Conservation (phyloP, 2,797 vertebrate species). For the Catharus ustulatus region DNA sequence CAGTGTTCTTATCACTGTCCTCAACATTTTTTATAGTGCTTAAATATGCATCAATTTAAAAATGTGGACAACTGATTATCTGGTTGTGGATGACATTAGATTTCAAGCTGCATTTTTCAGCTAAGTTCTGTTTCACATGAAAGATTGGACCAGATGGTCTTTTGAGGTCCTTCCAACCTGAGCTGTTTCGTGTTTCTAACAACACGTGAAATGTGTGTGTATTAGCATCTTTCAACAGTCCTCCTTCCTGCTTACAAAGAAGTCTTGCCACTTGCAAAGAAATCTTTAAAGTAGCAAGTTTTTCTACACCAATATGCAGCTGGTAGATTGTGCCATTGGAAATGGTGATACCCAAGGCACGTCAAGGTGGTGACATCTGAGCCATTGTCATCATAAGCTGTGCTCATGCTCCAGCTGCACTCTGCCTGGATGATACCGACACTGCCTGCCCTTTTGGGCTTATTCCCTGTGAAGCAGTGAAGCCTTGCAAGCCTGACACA, state of each 20-base stretch:
- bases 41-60: background rate
- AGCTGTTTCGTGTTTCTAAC: background rate
- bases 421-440: background rate
- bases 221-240: background rate
- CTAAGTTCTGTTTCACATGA: background rate
- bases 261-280: background rate
- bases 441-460: background rate
- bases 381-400: background rate
- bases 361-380: background rate
- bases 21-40: background rate
- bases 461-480: background rate
- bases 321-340: accelerated
- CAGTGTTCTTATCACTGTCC: background rate
- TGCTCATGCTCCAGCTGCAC: background rate
- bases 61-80: background rate
- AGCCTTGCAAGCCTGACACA: background rate
- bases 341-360: background rate
- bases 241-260: background rate
- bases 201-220: background rate
- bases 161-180: background rate
- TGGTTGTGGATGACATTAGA: background rate
- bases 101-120: slow-evolving; percentile 9
- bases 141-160: background rate
- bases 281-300: background rate
- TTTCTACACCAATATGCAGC: background rate